A percentile compares a stretch with the other conserved stretches of the same genome.
Evolutionary conservation across 1,140 invertebrate species (phyloP).

Genomic region (Ooceraea biroi): DNA sequence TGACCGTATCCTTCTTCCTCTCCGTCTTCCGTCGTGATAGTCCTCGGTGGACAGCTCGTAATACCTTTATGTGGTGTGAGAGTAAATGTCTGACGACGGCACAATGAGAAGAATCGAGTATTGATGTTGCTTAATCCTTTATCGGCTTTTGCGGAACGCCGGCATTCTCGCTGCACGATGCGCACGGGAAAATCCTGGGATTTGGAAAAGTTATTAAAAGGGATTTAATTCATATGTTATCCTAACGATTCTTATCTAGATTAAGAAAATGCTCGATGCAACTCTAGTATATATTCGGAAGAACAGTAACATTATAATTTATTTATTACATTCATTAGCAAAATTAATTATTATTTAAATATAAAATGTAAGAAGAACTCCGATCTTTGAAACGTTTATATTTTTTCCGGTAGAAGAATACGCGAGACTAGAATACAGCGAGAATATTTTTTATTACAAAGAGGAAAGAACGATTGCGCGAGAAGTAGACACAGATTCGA

Average conservation of each 20-base stretch:
- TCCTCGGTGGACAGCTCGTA: conserved; percentile 55
- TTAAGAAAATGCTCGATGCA: too few species aligned
- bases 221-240: too few species aligned
- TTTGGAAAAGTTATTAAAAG: not conserved
- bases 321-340: too few species aligned
- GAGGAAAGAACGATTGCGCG: not conserved
- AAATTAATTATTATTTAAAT: too few species aligned
- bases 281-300: too few species aligned
- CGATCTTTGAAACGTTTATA: too few species aligned
- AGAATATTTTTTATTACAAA: not conserved
- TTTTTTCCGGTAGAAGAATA: not conserved
- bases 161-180: not conserved
- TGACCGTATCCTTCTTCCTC: conserved; percentile 69
- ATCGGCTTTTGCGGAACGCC: not conserved
- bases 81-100: conserved; percentile 15
- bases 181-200: conserved; percentile 9
- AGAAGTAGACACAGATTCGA: conserved; percentile 30
- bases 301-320: too few species aligned
- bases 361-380: too few species aligned
- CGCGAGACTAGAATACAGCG: too few species aligned
- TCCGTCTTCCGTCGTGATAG: conserved; percentile 42
- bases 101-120: conserved; percentile 60
- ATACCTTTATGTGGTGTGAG: conserved; percentile 65
- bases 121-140: conserved; percentile 24
- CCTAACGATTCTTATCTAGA: too few species aligned